phyloP scores from a whole-genome alignment of 2,113 vertebrate species.

The Periophthalmodon schlosseri region DNA sequence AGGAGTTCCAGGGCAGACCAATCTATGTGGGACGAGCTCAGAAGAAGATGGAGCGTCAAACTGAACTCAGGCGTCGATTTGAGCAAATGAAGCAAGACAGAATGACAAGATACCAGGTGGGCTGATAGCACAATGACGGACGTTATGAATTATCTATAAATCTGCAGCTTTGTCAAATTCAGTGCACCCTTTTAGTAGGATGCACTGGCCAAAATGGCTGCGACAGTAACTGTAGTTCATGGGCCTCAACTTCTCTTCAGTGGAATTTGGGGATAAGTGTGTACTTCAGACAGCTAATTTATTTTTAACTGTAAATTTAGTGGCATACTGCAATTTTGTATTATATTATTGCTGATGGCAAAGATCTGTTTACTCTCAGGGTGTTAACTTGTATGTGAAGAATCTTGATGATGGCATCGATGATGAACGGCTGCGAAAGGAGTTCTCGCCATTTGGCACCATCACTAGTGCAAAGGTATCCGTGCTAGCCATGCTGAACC shows the following conservation, averaged over 20 bases:
- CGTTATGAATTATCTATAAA: neutral
- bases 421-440: slow-evolving; percentile 93
- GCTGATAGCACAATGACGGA: neutral
- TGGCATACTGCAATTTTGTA: neutral
- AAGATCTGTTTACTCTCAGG: slow-evolving; percentile 70
- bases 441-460: slow-evolving; percentile 94
- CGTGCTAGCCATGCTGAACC: neutral
- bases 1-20: slow-evolving; percentile 92
- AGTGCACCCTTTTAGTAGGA: slow-evolving; percentile 44
- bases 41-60: slow-evolving; percentile 97
- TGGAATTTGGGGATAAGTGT: slow-evolving; percentile 58
- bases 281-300: slow-evolving; percentile 54
- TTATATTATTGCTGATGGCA: neutral
- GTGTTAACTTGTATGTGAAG: slow-evolving; percentile 97
- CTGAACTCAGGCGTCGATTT: slow-evolving; percentile 96
- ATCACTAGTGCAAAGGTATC: slow-evolving; percentile 97
- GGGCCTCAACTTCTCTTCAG: slow-evolving; percentile 48
- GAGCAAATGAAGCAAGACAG: slow-evolving; percentile 99
- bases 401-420: slow-evolving; percentile 97
- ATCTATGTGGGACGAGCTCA: slow-evolving; percentile 97
- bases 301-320: neutral
- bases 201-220: slow-evolving; percentile 73
- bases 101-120: slow-evolving; percentile 97
- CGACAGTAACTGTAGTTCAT: slow-evolving; percentile 67
- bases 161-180: slow-evolving; percentile 73